Base-by-base conservation (phyloP, 2,113 vertebrate genomes). In the Semnornis frantzii region DNA sequence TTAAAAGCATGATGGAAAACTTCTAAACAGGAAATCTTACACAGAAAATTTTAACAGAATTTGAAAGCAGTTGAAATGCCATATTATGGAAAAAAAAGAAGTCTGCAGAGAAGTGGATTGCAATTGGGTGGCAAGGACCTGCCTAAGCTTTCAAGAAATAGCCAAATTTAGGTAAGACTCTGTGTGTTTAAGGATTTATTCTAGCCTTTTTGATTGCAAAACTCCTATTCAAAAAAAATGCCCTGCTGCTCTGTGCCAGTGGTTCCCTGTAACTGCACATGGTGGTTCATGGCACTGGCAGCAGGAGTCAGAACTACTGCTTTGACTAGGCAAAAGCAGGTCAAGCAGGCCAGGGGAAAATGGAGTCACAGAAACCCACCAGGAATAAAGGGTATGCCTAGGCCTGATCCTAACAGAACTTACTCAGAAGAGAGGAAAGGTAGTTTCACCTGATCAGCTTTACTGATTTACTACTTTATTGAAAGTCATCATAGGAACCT, bases 31-130 rank as follows among this genome's bases (percentile, higher is more conserved):
- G 59, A 80, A 82, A 81, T 76, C 24, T 90, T 57, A 46, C 24
- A 17, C 59, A 93, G 74, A 81, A 92, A 81, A 18, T 94, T 83
- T 50, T 72, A 84, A 89, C 18, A 81, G 66, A 92, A 79, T 50
- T 79, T 94, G 86, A 66, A 93, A 90, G 65, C 10, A 63, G 63
- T 50, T 91, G n/a, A 91, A 91, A 94, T 95, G 68, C 10, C 82
- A 82, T 50, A 91, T 39, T 46, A 86, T 31, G 27, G 44, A 16
- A 89, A 19, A 89, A 80, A 78, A 52, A 31, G 46, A 13, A 66
- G 25, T 70, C 55, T 87, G 10, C 55, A 42, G 58, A 95, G 88
- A 79, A 89, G 46, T 59, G 87, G 88, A 93, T 82, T 86, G 77
- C 54, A 86, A 57, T 63, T n/a, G 44, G 58, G 63, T n/a, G 92